phyloP scores from a whole-genome alignment of 2,797 vertebrate species.

The Ficedula albicollis region DNA sequence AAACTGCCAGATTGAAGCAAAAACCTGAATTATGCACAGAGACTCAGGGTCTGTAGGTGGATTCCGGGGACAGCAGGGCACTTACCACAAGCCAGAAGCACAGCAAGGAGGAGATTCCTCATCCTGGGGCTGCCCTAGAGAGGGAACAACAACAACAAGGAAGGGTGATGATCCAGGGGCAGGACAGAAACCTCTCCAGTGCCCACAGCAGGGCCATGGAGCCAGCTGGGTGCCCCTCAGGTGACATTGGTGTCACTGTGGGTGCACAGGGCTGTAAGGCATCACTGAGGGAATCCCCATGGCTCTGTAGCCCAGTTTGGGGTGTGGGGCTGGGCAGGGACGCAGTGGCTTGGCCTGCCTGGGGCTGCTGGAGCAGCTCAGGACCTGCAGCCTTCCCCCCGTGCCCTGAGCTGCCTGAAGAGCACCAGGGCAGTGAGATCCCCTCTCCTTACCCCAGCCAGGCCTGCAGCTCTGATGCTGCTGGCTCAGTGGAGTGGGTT shows the following conservation, averaged over 20 bases:
- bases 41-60: accelerated
- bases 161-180: accelerated
- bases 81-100: slow-evolving; percentile 61
- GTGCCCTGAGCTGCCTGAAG: neutral
- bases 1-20: neutral
- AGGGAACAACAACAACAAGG: neutral
- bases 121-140: neutral
- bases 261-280: accelerated
- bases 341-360: accelerated
- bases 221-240: accelerated
- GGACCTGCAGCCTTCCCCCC: neutral
- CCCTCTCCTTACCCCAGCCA: neutral
- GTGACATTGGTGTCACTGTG: neutral
- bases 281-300: accelerated
- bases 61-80: neutral
- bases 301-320: neutral
- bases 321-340: neutral
- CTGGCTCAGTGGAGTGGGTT: neutral
- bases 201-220: accelerated
- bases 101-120: slow-evolving; percentile 34
- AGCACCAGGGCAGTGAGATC: neutral
- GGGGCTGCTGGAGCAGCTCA: neutral
- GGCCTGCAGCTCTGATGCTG: neutral
- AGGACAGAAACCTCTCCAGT: neutral
- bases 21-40: neutral